Percentiles rank a stretch among this genome's conserved stretches.
These are phyloP conservation scores for Uropsilus gracilis DNA, from an alignment of 2,113 vertebrate genomes.

Conservation along the genomic window DNA sequence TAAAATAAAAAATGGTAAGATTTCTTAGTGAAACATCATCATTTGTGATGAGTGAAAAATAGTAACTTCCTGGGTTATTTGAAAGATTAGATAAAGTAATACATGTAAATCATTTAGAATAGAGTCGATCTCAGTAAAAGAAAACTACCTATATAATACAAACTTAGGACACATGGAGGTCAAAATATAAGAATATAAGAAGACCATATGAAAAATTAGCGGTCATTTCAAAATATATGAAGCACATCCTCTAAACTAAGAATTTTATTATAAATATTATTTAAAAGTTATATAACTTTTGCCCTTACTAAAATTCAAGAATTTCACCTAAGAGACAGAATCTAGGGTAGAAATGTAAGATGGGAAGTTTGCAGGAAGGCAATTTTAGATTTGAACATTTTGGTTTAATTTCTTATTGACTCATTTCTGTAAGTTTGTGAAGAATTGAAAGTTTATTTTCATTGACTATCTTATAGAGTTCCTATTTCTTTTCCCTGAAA, in stretches of 20 bases:
- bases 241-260: neutral
- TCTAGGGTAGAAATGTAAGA: neutral
- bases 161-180: neutral
- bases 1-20: neutral
- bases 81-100: neutral
- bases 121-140: neutral
- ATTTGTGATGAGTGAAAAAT: neutral
- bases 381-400: conserved; percentile 10
- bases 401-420: neutral
- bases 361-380: neutral
- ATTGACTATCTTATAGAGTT: neutral
- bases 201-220: neutral
- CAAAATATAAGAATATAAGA: neutral
- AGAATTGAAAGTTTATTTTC: neutral
- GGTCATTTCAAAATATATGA: neutral
- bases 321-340: neutral
- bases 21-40: neutral
- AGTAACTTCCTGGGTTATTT: neutral
- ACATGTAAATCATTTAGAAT: neutral
- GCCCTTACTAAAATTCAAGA: neutral
- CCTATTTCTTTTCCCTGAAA: neutral
- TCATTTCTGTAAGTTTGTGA: neutral
- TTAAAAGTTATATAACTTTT: neutral
- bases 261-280: neutral
- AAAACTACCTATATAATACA: neutral